phyloP scores from a whole-genome alignment of 2,113 vertebrate species.

The Chloebia gouldiae region DNA sequence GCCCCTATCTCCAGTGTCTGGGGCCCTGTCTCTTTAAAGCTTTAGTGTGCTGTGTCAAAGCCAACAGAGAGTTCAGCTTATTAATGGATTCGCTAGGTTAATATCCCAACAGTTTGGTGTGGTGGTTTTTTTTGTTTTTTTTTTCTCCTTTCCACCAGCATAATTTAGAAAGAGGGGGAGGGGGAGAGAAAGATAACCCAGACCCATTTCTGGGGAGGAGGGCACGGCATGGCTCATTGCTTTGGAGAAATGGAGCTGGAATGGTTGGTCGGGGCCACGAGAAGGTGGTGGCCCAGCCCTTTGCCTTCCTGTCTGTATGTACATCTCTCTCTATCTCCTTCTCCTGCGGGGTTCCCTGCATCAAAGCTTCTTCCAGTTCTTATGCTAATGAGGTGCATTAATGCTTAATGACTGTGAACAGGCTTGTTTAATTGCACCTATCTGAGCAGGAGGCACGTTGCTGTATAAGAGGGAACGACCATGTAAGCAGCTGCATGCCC shows the following conservation, averaged over 20 bases:
- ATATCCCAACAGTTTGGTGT: conserved; percentile 59
- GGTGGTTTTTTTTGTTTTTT: not conserved
- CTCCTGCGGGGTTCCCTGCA: conserved; percentile 59
- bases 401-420: conserved; percentile 75
- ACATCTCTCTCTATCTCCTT: conserved; percentile 49
- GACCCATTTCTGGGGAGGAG: conserved; percentile 29
- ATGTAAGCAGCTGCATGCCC: conserved; percentile 70
- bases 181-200: conserved; percentile 28
- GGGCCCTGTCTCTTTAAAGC: conserved; percentile 62
- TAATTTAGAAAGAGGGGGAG: conserved; percentile 28
- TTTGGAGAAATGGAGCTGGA: conserved; percentile 37
- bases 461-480: conserved; percentile 68
- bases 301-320: conserved; percentile 34
- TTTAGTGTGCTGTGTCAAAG: conserved; percentile 43
- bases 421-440: conserved; percentile 74
- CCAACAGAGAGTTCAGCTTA: conserved; percentile 59
- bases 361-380: conserved; percentile 70
- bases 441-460: conserved; percentile 73
- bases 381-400: conserved; percentile 77
- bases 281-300: conserved; percentile 20
- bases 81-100: conserved; percentile 60
- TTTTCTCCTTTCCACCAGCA: not conserved
- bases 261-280: conserved; percentile 12
- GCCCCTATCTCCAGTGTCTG: conserved; percentile 54
- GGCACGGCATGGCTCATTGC: conserved; percentile 32